These are phyloP conservation scores for Lepidurus apus DNA, from an alignment of 1,140 invertebrate species.

Conservation along the genomic window DNA sequence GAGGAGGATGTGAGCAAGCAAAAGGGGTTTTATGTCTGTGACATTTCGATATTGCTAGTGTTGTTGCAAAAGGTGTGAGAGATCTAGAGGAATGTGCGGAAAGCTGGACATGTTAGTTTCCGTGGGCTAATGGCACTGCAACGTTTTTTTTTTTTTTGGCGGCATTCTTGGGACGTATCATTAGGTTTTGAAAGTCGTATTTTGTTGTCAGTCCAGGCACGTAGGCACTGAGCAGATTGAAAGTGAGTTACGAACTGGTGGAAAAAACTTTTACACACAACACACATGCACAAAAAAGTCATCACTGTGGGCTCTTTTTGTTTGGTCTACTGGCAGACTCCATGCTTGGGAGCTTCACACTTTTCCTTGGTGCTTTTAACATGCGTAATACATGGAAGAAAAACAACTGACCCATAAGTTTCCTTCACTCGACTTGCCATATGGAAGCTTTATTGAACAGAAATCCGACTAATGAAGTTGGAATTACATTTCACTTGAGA, in stretches of 20 bases:
- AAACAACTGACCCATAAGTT: too few relatives aligned
- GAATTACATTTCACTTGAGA: too few relatives aligned
- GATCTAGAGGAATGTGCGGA: not conserved
- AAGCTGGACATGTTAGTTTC: not conserved
- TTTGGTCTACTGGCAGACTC: too few relatives aligned
- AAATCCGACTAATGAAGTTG: too few relatives aligned
- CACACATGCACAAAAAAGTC: too few relatives aligned
- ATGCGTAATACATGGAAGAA: too few relatives aligned
- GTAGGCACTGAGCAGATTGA: not conserved
- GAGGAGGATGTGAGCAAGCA: not conserved
- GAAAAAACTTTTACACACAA: not conserved
- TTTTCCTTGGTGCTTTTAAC: too few relatives aligned
- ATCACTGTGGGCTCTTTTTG: too few relatives aligned
- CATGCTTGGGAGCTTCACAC: too few relatives aligned
- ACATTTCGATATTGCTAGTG: not conserved
- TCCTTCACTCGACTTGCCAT: too few relatives aligned
- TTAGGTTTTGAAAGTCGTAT: not conserved
- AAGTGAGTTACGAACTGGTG: slow-evolving; percentile 2
- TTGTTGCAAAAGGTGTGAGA: not conserved
- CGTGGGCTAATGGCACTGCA: not conserved
- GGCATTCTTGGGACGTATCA: not conserved
- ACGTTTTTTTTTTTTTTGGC: not conserved
- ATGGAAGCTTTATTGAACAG: too few relatives aligned
- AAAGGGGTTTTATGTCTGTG: too few relatives aligned
- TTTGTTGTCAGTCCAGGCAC: not conserved